Evolutionary conservation across 2,888 invertebrate genomes (phyloP).

Genomic region (Myopa tessellatipennis): DNA sequence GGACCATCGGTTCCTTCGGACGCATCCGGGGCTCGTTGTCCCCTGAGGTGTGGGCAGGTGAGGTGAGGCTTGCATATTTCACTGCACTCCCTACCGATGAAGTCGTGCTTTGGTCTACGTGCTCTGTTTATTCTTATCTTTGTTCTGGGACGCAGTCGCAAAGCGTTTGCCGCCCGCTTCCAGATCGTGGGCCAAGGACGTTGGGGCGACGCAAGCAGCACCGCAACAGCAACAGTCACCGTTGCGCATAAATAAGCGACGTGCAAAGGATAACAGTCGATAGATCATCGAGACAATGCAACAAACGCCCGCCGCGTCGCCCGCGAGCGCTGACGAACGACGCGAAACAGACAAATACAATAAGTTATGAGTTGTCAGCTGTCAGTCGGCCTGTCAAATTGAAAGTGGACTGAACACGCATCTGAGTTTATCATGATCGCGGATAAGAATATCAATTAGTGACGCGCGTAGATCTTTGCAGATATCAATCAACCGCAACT

Average conservation of each 20-base stretch:
- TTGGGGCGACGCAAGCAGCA: conserved; percentile 33
- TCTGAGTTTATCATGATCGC: conserved; percentile 56
- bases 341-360: conserved; percentile 46
- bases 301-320: conserved; percentile 30
- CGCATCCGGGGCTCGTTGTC: conserved; percentile 1
- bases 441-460: conserved; percentile 68
- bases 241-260: conserved; percentile 49
- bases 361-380: conserved; percentile 68
- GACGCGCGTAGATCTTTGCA: conserved; percentile 44
- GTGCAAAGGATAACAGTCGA: conserved; percentile 54
- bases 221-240: conserved; percentile 24
- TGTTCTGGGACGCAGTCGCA: conserved; percentile 22
- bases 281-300: conserved; percentile 47
- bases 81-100: background rate
- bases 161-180: conserved; percentile 30
- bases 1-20: conserved; percentile 1
- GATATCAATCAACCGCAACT: conserved; percentile 26
- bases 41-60: background rate
- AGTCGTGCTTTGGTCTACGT: conserved; percentile 52
- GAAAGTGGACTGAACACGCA: conserved; percentile 68
- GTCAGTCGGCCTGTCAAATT: conserved; percentile 68
- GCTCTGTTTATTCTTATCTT: conserved; percentile 13
- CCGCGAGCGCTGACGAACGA: conserved; percentile 28
- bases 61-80: background rate
- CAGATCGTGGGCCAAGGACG: background rate